phyloP scores from a whole-genome alignment of 2,113 vertebrate genomes.

The Speoplatyrhinus poulsoni region DNA sequence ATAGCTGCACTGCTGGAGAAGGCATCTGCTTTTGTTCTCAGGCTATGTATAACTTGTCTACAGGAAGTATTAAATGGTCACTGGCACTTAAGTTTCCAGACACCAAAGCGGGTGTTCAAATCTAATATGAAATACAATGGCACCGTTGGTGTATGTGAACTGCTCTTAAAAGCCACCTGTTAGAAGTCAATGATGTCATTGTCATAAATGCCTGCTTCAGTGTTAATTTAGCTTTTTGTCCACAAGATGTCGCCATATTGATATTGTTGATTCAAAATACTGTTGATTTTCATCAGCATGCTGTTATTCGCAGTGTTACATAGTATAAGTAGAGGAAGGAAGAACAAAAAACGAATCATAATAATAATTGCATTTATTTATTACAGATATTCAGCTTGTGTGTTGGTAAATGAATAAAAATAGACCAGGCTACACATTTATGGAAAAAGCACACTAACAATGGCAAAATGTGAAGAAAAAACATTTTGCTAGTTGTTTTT shows the following conservation, averaged over 20 bases:
- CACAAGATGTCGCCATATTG: slow-evolving; percentile 68
- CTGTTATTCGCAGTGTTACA: not conserved
- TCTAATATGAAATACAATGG: slow-evolving; percentile 40
- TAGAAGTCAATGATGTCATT: slow-evolving; percentile 38
- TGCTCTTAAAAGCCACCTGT: slow-evolving; percentile 37
- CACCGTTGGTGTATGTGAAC: slow-evolving; percentile 34
- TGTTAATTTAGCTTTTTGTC: slow-evolving; percentile 33
- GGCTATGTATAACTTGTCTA: slow-evolving; percentile 28
- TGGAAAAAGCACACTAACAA: too few species aligned
- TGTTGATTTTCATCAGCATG: not conserved
- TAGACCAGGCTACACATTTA: too few species aligned
- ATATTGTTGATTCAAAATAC: slow-evolving; percentile 1
- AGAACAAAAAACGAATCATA: too few species aligned
- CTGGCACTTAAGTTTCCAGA: slow-evolving; percentile 44
- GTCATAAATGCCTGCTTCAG: not conserved
- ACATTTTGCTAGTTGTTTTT: too few species aligned
- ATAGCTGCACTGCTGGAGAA: slow-evolving; percentile 16
- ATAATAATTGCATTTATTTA: not conserved
- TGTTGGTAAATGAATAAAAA: too few species aligned
- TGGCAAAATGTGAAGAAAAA: too few species aligned
- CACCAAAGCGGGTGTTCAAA: slow-evolving; percentile 28
- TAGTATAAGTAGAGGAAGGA: too few species aligned
- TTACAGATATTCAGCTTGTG: not conserved
- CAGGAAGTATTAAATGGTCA: slow-evolving; percentile 59
- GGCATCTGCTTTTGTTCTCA: slow-evolving; percentile 45